Percentiles rank a stretch among this genome's conserved stretches.
Conservation (phyloP, 2,888 invertebrate genomes). For the Bimastos eiseni region DNA sequence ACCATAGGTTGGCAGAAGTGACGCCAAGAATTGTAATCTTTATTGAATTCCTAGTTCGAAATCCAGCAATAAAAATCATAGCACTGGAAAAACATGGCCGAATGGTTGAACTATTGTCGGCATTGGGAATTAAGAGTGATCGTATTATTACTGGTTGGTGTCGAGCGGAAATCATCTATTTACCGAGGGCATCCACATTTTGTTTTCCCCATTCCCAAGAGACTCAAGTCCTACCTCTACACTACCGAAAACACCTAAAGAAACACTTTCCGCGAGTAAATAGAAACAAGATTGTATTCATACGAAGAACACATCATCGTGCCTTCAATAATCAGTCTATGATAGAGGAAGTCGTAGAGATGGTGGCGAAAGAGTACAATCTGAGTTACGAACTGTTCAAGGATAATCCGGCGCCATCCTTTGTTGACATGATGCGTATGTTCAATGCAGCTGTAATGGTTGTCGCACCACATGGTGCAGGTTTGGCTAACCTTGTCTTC, state of each 20-base stretch:
- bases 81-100: conserved; percentile 28
- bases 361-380: conserved; percentile 31
- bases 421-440: conserved; percentile 37
- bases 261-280: neutral
- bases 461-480: conserved; percentile 45
- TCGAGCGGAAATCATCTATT: conserved; percentile 41
- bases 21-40: conserved; percentile 42
- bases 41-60: conserved; percentile 37
- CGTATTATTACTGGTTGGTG: conserved; percentile 38
- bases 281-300: conserved; percentile 32
- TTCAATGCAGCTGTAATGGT: conserved; percentile 41
- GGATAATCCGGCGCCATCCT: conserved; percentile 39
- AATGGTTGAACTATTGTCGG: conserved; percentile 31
- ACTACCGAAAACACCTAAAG: neutral
- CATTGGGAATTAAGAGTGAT: conserved; percentile 38
- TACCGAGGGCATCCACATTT: conserved; percentile 42
- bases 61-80: conserved; percentile 39
- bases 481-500: conserved; percentile 42
- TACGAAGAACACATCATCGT: conserved; percentile 27
- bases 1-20: conserved; percentile 42
- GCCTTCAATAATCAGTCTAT: neutral
- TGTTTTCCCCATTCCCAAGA: conserved; percentile 40
- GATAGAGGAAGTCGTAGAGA: conserved; percentile 22
- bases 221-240: conserved; percentile 37
- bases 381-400: conserved; percentile 35